Conservation (phyloP, 2,113 vertebrate species). For the Pelusios castaneus region DNA sequence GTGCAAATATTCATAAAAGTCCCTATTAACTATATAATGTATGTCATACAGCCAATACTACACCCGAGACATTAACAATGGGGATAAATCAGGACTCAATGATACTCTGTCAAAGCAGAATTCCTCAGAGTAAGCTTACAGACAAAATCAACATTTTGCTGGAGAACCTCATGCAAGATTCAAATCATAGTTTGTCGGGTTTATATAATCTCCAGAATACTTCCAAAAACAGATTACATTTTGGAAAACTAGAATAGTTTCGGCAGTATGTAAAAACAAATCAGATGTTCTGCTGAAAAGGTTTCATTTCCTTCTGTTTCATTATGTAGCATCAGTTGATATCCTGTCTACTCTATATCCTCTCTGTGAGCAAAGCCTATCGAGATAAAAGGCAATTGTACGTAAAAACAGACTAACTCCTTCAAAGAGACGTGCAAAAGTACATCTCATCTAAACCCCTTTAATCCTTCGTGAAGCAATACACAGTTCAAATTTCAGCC, state of each 20-base stretch:
- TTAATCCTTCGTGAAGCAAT: constrained; percentile 46
- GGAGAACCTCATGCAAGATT: constrained; percentile 24
- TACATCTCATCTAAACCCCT: constrained; percentile 34
- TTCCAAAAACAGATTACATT: constrained; percentile 13
- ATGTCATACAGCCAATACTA: neutral
- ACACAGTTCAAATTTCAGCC: neutral
- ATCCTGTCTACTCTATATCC: constrained; percentile 61
- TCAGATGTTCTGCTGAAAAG: neutral
- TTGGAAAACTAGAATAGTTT: constrained; percentile 28
- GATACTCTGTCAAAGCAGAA: neutral
- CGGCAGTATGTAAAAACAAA: neutral
- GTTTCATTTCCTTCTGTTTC: constrained; percentile 30
- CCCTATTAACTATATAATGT: neutral
- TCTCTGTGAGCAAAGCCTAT: constrained; percentile 45
- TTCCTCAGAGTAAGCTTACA: neutral
- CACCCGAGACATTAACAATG: accelerated
- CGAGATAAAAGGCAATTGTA: constrained; percentile 58
- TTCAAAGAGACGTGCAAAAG: constrained; percentile 10
- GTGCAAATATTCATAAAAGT: constrained; percentile 4
- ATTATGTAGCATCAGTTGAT: neutral
- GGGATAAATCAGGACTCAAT: neutral
- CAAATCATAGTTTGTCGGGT: constrained; percentile 34
- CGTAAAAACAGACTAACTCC: constrained; percentile 40
- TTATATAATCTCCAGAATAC: constrained; percentile 38
- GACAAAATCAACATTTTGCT: constrained; percentile 37